phyloP scores from a whole-genome alignment of 2,113 vertebrate genomes.

The Chaetops frenatus region DNA sequence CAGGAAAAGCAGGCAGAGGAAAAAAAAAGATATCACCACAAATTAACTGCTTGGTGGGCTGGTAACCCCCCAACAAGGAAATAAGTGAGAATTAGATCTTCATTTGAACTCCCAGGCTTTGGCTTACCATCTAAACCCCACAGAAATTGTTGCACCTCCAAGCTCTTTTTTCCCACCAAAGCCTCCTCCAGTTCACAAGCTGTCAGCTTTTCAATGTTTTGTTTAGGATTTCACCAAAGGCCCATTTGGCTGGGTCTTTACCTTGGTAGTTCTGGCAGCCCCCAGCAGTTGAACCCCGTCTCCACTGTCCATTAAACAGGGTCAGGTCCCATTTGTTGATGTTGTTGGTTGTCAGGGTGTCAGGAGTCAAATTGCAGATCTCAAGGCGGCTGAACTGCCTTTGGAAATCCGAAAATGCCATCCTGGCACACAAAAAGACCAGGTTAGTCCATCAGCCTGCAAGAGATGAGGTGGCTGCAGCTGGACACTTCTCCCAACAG shows the following conservation, averaged over 20 bases:
- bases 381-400: slow-evolving; percentile 80
- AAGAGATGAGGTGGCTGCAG: neutral
- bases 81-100: neutral
- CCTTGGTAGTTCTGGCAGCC: slow-evolving; percentile 77
- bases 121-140: neutral
- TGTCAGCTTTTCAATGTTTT: neutral
- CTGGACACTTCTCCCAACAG: neutral
- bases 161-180: neutral
- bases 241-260: neutral
- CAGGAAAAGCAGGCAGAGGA: neutral
- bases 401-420: slow-evolving; percentile 82
- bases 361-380: slow-evolving; percentile 84
- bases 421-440: slow-evolving; percentile 67
- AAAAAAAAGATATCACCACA: neutral
- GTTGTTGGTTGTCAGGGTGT: slow-evolving; percentile 68
- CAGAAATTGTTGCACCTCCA: neutral
- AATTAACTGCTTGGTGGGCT: neutral
- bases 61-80: neutral
- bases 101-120: neutral
- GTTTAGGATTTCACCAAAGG: neutral
- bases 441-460: neutral
- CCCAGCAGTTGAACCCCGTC: slow-evolving; percentile 74
- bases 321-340: slow-evolving; percentile 73
- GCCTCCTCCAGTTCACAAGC: neutral
- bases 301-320: slow-evolving; percentile 79